phyloP scores from a whole-genome alignment of 2,888 invertebrate genomes.

The Didymodactylos carnosus region DNA sequence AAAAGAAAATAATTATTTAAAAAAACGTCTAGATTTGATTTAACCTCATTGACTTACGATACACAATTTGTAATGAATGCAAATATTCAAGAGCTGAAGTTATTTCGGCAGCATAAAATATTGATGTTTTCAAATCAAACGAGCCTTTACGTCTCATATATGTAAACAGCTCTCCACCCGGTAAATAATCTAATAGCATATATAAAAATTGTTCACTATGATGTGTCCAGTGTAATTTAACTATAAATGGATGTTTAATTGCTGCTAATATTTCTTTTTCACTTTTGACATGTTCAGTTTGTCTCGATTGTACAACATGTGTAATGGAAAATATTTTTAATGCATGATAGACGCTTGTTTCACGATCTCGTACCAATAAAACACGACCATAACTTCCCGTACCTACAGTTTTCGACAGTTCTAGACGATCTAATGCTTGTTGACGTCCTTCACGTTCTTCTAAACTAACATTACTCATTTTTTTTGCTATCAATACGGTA shows the following conservation, averaged over 20 bases:
- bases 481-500: neutral
- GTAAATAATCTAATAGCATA: constrained; percentile 88
- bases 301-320: constrained; percentile 68
- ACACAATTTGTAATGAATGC: constrained; percentile 41
- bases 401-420: constrained; percentile 21
- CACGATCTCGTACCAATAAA: constrained; percentile 56
- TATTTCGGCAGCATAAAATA: constrained; percentile 84
- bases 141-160: constrained; percentile 74
- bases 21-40: neutral
- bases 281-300: constrained; percentile 70
- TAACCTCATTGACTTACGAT: neutral
- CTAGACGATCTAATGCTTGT: neutral
- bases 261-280: constrained; percentile 64
- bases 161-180: constrained; percentile 81
- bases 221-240: constrained; percentile 76
- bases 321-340: constrained; percentile 81
- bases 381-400: constrained; percentile 93
- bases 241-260: constrained; percentile 81
- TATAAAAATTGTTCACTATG: constrained; percentile 75
- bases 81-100: constrained; percentile 77
- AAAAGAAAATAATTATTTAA: neutral
- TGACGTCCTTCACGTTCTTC: neutral
- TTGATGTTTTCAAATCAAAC: constrained; percentile 54
- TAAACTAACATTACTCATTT: neutral
- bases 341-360: constrained; percentile 42